Percentiles rank a stretch among this genome's conserved stretches.
Conservation (phyloP, 2,113 vertebrate species). For the Chaetops frenatus region DNA sequence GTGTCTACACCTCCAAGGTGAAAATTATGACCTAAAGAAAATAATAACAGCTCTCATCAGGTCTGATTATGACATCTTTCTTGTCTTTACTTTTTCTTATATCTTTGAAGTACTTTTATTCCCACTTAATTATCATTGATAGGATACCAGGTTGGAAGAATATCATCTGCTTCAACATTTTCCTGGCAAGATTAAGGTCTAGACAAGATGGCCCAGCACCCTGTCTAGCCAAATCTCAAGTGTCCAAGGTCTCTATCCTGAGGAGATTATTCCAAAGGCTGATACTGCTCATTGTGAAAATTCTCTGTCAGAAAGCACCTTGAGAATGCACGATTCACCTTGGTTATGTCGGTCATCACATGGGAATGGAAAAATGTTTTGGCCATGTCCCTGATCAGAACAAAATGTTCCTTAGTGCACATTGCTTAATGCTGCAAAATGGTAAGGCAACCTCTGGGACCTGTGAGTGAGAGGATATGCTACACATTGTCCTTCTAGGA, state of each 20-base stretch:
- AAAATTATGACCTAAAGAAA: neutral
- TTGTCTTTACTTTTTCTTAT: neutral
- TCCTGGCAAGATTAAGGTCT: neutral
- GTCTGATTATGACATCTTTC: neutral
- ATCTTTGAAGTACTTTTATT: neutral
- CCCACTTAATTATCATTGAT: neutral
- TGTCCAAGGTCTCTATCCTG: fast-evolving
- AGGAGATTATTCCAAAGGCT: neutral
- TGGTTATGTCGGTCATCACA: neutral
- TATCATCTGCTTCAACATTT: neutral
- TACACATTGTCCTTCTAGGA: no score
- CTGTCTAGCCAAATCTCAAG: neutral
- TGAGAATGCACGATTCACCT: neutral
- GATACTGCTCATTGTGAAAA: neutral
- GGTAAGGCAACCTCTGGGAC: neutral
- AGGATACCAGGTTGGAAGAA: neutral
- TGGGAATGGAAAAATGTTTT: neutral
- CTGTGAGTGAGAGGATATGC: neutral
- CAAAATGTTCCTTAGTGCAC: neutral
- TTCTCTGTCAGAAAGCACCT: neutral
- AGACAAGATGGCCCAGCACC: neutral
- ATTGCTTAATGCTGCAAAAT: neutral
- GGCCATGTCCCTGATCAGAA: neutral
- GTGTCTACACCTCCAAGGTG: neutral
- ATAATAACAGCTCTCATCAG: neutral